A percentile compares a stretch with the other conserved stretches of the same genome.
phyloP scores from a whole-genome alignment of 2,113 vertebrate species.

The Scolopax mira region DNA sequence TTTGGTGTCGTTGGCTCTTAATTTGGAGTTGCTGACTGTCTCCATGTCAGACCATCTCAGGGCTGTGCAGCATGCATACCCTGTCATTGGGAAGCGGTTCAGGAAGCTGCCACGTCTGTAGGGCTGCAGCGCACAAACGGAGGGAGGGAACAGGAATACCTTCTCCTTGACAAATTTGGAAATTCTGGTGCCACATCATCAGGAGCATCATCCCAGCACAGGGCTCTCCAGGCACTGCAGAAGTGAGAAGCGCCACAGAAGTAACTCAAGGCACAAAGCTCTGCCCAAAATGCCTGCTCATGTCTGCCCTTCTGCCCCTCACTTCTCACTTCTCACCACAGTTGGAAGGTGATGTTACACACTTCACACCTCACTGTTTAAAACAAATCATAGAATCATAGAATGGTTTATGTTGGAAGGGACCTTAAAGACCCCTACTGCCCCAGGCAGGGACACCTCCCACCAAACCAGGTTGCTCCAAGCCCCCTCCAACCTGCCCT shows the following conservation, averaged over 20 bases:
- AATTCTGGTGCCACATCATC: slow-evolving; percentile 71
- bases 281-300: neutral
- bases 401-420: too few relatives aligned
- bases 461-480: too few relatives aligned
- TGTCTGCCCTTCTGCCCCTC: neutral
- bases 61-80: neutral
- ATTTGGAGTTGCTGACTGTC: slow-evolving; percentile 39
- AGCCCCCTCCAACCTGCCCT: too few relatives aligned
- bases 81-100: slow-evolving; percentile 1
- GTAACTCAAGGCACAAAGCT: neutral
- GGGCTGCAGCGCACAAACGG: slow-evolving; percentile 41
- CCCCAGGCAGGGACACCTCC: too few relatives aligned
- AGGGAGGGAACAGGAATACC: slow-evolving; percentile 63
- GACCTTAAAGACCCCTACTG: too few relatives aligned
- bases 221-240: neutral
- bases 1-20: neutral
- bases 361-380: neutral
- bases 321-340: neutral
- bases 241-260: neutral
- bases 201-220: slow-evolving; percentile 26
- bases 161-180: slow-evolving; percentile 59
- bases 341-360: neutral
- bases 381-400: neutral
- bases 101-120: slow-evolving; percentile 67
- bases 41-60: neutral